A percentile compares a stretch with the other conserved stretches of the same genome.
These are phyloP conservation scores for Lepisosteus oculatus DNA, from an alignment of 2,113 vertebrate genomes.

Conservation along the genomic window DNA sequence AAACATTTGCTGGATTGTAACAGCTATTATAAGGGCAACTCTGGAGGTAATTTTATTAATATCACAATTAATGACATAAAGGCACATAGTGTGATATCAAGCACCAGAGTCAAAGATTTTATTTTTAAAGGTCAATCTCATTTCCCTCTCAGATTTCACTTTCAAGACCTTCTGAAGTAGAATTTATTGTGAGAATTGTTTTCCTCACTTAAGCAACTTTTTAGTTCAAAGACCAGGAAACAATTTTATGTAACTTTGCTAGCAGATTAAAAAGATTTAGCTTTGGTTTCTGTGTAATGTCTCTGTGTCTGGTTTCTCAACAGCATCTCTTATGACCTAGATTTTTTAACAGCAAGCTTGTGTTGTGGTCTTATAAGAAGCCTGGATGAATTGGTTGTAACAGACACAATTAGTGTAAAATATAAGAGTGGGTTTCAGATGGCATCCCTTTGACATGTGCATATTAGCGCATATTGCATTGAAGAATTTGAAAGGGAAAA, in stretches of 20 bases:
- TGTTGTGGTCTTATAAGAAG: constrained; percentile 27
- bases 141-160: too few species aligned
- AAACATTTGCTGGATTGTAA: too few species aligned
- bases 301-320: constrained; percentile 11
- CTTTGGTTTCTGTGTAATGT: constrained; percentile 1
- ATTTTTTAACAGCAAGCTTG: constrained; percentile 29
- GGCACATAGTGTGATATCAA: too few species aligned
- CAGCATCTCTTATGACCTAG: constrained; percentile 23
- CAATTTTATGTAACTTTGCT: constrained; percentile 5
- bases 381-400: constrained; percentile 18
- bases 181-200: not conserved
- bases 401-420: constrained; percentile 27
- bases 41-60: too few species aligned
- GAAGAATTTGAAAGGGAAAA: not conserved
- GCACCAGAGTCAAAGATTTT: too few species aligned
- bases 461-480: constrained; percentile 5
- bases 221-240: constrained; percentile 14
- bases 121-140: too few species aligned
- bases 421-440: constrained; percentile 19
- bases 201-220: not conserved
- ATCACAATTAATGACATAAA: too few species aligned
- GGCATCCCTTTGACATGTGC: constrained; percentile 16
- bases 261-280: not conserved
- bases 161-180: too few species aligned
- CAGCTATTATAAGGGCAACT: too few species aligned